A percentile compares a stretch with the other conserved stretches of the same genome.
Evolutionary conservation across 2,113 vertebrate species (phyloP).

Genomic region (Tetrax tetrax): DNA sequence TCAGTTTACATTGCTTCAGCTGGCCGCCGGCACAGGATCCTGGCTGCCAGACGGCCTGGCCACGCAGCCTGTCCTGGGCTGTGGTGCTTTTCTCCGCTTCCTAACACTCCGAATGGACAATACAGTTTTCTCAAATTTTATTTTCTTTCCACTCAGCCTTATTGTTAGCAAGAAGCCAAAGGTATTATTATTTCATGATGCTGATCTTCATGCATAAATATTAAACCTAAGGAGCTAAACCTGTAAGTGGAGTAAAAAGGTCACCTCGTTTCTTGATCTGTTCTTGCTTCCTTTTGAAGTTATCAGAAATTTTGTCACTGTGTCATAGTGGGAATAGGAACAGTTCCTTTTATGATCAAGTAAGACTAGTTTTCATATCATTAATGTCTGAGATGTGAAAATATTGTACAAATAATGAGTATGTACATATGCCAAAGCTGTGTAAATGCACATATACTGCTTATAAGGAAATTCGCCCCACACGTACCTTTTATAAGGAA

Average conservation of each 20-base stretch:
- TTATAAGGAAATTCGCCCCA: not conserved
- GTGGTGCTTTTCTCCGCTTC: not conserved
- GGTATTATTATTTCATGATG: not conserved
- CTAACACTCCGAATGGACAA: not conserved
- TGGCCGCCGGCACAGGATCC: too few relatives aligned
- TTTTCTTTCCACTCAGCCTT: not conserved
- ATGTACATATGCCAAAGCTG: not conserved
- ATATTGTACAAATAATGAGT: not conserved
- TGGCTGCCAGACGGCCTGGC: not conserved
- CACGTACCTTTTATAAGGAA: not conserved
- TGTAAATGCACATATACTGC: not conserved
- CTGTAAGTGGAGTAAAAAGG: not conserved
- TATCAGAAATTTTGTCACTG: not conserved
- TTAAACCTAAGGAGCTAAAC: not conserved
- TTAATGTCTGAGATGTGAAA: not conserved
- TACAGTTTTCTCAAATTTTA: not conserved
- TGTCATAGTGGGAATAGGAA: not conserved
- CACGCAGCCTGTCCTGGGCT: rapidly evolving
- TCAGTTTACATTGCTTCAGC: rapidly evolving
- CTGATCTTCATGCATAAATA: not conserved
- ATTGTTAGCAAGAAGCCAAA: not conserved
- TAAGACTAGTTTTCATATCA: not conserved
- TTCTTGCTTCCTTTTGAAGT: not conserved
- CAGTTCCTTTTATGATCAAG: not conserved
- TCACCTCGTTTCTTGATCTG: not conserved